Evolutionary conservation across 37 sponge, comb jelly and placozoan species (phyloP).

Genomic region (Cladorhizidae sp.): DNA sequence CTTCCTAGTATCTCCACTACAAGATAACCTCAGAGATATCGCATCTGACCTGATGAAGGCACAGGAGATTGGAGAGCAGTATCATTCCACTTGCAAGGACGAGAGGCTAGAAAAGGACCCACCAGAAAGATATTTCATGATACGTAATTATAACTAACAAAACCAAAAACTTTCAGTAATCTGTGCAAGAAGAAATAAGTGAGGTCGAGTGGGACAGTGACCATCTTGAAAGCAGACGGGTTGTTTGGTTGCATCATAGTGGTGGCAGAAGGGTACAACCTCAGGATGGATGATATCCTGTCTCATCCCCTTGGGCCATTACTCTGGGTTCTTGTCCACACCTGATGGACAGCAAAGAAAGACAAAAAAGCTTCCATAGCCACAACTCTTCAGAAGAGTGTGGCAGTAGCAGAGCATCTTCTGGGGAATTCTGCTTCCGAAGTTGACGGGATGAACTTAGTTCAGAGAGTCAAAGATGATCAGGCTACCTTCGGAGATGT

Average conservation of each 20-base stretch:
- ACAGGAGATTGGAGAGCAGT: slow-evolving; percentile 4
- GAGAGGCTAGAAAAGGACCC: slow-evolving; percentile 19
- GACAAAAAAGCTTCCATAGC: slow-evolving; percentile 1
- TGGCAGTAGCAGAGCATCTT: slow-evolving; percentile 4
- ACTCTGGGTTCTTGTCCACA: slow-evolving; percentile 17
- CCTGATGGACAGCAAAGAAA: slow-evolving; percentile 6
- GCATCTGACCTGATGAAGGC: slow-evolving; percentile 10
- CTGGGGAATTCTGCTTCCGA: slow-evolving; percentile 10
- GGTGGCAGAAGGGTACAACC: not conserved
- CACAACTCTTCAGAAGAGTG: slow-evolving; percentile 9
- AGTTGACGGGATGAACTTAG: slow-evolving; percentile 4
- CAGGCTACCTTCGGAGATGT: slow-evolving; percentile 14
- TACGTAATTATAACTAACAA: not conserved
- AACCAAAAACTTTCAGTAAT: slow-evolving; percentile 14
- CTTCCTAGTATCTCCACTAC: slow-evolving; percentile 3
- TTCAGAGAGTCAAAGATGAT: not conserved
- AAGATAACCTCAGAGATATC: slow-evolving; percentile 12
- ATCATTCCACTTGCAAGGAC: not conserved
- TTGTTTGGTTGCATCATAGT: slow-evolving; percentile 21
- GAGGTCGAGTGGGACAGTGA: not conserved
- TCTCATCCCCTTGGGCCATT: slow-evolving; percentile 30
- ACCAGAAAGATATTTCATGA: slow-evolving; percentile 17
- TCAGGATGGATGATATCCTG: slow-evolving; percentile 10
- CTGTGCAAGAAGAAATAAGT: slow-evolving; percentile 10
- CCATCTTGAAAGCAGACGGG: slow-evolving; percentile 22